Conservation (phyloP, 2,113 vertebrate species). For the Engraulis encrasicolus region DNA sequence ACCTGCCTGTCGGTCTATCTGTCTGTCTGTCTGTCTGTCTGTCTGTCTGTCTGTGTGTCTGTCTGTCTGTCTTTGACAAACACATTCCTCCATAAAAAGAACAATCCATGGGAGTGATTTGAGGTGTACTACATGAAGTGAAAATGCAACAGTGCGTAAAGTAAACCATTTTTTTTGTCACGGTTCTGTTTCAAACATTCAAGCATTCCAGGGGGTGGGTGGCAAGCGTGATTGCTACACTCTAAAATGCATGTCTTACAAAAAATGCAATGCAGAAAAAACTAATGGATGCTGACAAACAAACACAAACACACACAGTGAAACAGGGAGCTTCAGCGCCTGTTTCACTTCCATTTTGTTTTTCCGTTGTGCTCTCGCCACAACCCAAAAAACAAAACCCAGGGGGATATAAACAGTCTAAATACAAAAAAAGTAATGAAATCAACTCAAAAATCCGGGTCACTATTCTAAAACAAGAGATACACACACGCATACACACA, state of each 20-base stretch:
- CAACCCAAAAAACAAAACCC: constrained; percentile 22
- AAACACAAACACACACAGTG: not conserved
- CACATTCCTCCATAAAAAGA: not conserved
- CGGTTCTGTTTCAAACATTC: not conserved
- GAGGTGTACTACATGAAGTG: not conserved
- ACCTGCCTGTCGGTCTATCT: no score
- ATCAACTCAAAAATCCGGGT: not conserved
- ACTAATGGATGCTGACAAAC: not conserved
- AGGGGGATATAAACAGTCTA: not conserved
- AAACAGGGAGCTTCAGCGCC: not conserved
- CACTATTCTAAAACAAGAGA: not conserved
- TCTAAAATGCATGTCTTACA: not conserved
- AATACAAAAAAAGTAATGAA: not conserved
- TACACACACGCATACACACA: not conserved
- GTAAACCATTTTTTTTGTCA: not conserved
- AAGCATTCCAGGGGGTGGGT: constrained; percentile 1
- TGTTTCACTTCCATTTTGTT: constrained; percentile 17
- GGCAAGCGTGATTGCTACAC: constrained; percentile 13
- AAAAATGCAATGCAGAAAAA: constrained; percentile 21
- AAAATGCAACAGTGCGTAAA: not conserved
- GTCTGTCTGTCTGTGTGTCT: constrained; percentile 18
- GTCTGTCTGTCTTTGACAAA: not conserved
- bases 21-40: not conserved
- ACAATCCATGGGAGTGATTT: not conserved
- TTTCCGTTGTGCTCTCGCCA: constrained; percentile 7